Evolutionary conservation across 2,888 invertebrate genomes (phyloP).

Genomic region (Crioceris asparagi): DNA sequence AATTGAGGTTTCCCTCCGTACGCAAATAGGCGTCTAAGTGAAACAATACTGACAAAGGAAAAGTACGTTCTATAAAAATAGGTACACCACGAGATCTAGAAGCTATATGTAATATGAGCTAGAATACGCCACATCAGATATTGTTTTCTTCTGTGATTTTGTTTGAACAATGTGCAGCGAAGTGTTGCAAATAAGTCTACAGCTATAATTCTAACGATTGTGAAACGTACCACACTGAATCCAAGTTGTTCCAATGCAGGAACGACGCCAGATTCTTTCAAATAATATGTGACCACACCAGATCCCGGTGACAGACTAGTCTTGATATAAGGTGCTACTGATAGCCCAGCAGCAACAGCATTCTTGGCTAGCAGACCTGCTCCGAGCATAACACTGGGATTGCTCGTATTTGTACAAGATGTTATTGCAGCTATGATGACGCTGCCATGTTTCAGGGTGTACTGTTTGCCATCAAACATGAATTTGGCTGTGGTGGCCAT

Average conservation of each 20-base stretch:
- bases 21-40: too few relatives aligned
- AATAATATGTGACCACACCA: constrained; percentile 37
- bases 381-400: constrained; percentile 96
- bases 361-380: constrained; percentile 89
- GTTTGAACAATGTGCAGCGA: too few relatives aligned
- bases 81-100: too few relatives aligned
- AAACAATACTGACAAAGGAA: too few relatives aligned
- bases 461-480: constrained; percentile 69
- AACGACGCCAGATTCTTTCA: constrained; percentile 80
- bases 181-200: too few relatives aligned
- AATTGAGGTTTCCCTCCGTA: too few relatives aligned
- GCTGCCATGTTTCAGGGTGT: constrained; percentile 75
- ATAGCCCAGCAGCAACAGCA: constrained; percentile 82
- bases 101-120: too few relatives aligned
- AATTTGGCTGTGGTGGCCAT: constrained; percentile 58
- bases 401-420: constrained; percentile 96
- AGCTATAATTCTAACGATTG: too few relatives aligned
- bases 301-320: constrained; percentile 86
- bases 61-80: too few relatives aligned
- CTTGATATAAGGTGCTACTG: constrained; percentile 82
- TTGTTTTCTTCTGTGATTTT: too few relatives aligned
- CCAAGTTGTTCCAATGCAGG: constrained; percentile 78
- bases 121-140: too few relatives aligned
- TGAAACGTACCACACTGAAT: constrained; percentile 85
- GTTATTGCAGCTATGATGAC: constrained; percentile 97